phyloP scores from a whole-genome alignment of 2,797 vertebrate species.

The Todus mexicanus region DNA sequence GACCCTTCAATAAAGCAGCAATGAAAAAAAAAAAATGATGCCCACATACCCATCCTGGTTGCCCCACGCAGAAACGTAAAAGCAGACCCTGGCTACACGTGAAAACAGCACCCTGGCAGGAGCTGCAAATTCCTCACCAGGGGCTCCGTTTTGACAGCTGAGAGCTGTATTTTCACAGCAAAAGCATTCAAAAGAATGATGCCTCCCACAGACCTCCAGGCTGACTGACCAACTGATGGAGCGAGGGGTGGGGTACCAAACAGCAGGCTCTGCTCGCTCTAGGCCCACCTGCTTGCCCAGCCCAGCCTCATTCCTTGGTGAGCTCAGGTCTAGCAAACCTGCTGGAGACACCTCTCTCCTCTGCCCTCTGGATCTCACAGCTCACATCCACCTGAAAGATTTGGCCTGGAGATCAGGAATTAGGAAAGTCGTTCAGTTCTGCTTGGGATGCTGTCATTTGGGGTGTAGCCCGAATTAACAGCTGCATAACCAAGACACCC shows the following conservation, averaged over 20 bases:
- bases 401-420: neutral
- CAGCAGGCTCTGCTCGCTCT: neutral
- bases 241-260: neutral
- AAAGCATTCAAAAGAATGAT: neutral
- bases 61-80: neutral
- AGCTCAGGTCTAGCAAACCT: neutral
- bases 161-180: neutral
- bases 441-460: neutral
- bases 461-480: neutral
- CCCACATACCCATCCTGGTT: accelerated
- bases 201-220: neutral
- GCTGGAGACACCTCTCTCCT: neutral
- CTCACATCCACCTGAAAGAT: neutral
- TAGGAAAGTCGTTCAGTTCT: neutral
- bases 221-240: accelerated
- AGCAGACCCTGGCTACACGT: neutral
- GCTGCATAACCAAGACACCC: neutral
- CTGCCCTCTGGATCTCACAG: accelerated
- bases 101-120: neutral
- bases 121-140: neutral
- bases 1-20: neutral
- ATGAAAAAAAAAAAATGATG: neutral
- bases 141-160: neutral
- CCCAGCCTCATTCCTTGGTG: neutral
- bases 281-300: neutral